These are phyloP conservation scores for Hippoglossus stenolepis DNA, from an alignment of 2,113 vertebrate genomes.

Conservation along the genomic window DNA sequence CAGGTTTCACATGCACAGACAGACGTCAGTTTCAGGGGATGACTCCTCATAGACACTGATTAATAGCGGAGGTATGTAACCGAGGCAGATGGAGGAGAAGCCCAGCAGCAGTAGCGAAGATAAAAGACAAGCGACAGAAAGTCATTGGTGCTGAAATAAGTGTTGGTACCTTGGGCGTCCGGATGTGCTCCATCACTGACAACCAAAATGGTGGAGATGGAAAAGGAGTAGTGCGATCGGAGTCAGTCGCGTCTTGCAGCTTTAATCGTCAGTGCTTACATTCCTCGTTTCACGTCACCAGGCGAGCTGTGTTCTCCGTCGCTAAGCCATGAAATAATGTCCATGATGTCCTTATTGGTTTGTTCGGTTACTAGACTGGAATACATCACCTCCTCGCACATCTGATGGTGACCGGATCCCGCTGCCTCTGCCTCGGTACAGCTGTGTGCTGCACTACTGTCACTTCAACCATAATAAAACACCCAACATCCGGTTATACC, in stretches of 20 bases:
- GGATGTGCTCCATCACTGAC: constrained; percentile 85
- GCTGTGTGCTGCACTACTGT: neutral
- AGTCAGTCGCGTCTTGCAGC: neutral
- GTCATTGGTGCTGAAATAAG: neutral
- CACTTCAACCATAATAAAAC: too few relatives aligned
- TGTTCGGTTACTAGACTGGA: neutral
- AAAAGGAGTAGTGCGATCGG: neutral
- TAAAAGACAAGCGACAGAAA: neutral
- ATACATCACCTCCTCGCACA: neutral
- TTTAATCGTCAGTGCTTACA: neutral
- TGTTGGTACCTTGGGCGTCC: constrained; percentile 83
- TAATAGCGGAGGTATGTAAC: neutral
- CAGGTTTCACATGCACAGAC: neutral
- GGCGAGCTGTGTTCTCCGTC: constrained; percentile 8
- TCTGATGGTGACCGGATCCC: neutral
- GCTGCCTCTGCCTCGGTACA: neutral
- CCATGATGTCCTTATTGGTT: neutral
- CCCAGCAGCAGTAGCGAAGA: neutral
- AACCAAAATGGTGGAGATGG: constrained; percentile 73
- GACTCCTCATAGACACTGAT: neutral
- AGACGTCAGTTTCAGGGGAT: neutral
- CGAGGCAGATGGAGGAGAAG: neutral
- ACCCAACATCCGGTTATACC: neutral
- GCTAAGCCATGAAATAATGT: neutral
- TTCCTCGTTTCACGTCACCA: neutral